Percentiles rank a stretch among this genome's conserved stretches.
Conservation (phyloP, 1,140 invertebrate genomes). For the Pinna nobilis region DNA sequence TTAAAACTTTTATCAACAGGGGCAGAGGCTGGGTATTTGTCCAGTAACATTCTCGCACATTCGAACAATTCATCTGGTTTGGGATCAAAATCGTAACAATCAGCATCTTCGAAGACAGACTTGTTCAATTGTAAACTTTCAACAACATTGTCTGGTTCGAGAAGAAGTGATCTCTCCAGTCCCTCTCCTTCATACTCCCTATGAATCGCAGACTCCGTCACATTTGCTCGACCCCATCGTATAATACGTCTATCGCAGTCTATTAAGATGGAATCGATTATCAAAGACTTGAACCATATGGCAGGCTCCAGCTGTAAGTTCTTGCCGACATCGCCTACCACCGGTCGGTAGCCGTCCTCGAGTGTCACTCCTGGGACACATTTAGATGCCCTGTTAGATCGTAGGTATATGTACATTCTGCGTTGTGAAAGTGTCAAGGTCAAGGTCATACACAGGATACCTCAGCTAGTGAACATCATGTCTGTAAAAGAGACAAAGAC, state of each 20-base stretch:
- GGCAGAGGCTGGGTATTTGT: constrained; percentile 1
- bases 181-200: neutral
- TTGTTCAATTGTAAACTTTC: constrained; percentile 10
- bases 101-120: constrained; percentile 27
- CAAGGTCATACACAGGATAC: neutral
- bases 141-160: constrained; percentile 22
- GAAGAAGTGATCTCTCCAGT: neutral
- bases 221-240: constrained; percentile 28
- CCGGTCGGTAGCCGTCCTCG: constrained; percentile 27
- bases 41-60: constrained; percentile 18
- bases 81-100: constrained; percentile 41
- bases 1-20: constrained; percentile 11
- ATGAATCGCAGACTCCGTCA: neutral
- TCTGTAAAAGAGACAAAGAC: too few species aligned
- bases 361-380: constrained; percentile 25
- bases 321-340: constrained; percentile 30
- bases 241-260: constrained; percentile 37
- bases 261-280: constrained; percentile 39
- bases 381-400: constrained; percentile 4
- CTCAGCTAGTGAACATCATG: too few species aligned
- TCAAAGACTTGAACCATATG: constrained; percentile 47
- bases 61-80: constrained; percentile 39
- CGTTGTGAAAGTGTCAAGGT: neutral
- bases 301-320: constrained; percentile 38
- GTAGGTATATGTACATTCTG: constrained; percentile 24